Evolutionary conservation across 2,888 invertebrate species (phyloP), one percentile per base, ranked within the genome.

Genomic region (Theristus sp.): DNA sequence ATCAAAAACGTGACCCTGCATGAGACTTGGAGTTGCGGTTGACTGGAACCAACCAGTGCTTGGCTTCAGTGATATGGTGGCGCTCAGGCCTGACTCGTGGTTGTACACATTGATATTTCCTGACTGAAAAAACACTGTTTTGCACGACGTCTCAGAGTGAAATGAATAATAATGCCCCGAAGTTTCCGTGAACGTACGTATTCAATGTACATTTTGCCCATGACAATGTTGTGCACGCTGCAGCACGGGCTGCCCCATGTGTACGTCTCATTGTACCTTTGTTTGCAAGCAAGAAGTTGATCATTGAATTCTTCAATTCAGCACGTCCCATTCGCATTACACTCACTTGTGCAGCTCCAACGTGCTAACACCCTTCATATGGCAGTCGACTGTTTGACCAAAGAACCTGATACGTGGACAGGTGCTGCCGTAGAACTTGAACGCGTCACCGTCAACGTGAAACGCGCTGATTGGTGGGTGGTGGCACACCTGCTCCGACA

Each of bases 391-490:
- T 65, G 87, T 88, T 76, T 90, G 90, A 52, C 93, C 93, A 83
- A 90, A 91, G 76, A 94, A 90, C 77, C 89, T 89, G 65, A 94
- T 81, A 75, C 90, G 91, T 1, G 93, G 93, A 74, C 89, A 86
- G 63, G 93, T 87, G n/a, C 89, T 88, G 29, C 93, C 93, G 73
- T 87, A 86, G 76, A 91, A 89, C 64, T 83, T 80, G 78, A 86
- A 89, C 71, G 83, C 81, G 81, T 72, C 66, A 2, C 86, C 84
- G 73, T 90, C 89, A 0, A 88, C 89, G 75, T 91, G 86, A 78
- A 93, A 90, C 0, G 93, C 90, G 0, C 89, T 90, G 60, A 94
- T 84, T 1, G 94, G 93, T 0, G 94, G 94, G 76, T 94, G 94
- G 75, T 94, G 94, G 56, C 88, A 87, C 47, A 71, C 71, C 60